Conservation (phyloP, 2,113 vertebrate genomes). For the Ceuthmochares aereus region DNA sequence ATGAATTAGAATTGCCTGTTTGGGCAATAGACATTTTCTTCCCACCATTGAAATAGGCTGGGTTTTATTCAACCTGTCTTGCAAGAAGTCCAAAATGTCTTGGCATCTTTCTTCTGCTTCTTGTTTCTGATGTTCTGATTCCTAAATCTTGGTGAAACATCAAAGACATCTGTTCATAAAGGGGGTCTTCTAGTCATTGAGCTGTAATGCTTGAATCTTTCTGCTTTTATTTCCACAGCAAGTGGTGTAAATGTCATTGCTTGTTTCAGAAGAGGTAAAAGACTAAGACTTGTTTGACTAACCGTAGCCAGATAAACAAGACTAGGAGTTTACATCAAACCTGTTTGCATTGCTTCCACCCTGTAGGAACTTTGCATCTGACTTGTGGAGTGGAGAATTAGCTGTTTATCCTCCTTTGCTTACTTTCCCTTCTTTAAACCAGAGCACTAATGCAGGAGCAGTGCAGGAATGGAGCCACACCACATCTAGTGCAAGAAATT, state of each 20-base stretch:
- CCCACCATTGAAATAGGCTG: background rate
- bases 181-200: background rate
- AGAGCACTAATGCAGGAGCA: fast-evolving
- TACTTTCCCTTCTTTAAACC: background rate
- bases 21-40: background rate
- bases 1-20: background rate
- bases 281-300: background rate
- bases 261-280: background rate
- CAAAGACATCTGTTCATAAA: background rate
- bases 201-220: background rate
- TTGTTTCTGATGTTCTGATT: background rate
- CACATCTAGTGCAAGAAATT: background rate
- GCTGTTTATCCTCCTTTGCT: background rate
- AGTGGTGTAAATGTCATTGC: background rate
- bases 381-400: background rate
- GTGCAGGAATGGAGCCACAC: background rate
- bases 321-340: background rate
- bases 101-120: background rate
- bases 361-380: background rate
- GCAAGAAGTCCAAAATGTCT: background rate
- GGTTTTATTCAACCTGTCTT: background rate
- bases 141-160: background rate
- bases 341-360: background rate
- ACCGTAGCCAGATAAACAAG: background rate
- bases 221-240: background rate